These are phyloP conservation scores for Andrena trimmerana DNA, from an alignment of 2,888 invertebrate genomes.

Conservation along the genomic window DNA sequence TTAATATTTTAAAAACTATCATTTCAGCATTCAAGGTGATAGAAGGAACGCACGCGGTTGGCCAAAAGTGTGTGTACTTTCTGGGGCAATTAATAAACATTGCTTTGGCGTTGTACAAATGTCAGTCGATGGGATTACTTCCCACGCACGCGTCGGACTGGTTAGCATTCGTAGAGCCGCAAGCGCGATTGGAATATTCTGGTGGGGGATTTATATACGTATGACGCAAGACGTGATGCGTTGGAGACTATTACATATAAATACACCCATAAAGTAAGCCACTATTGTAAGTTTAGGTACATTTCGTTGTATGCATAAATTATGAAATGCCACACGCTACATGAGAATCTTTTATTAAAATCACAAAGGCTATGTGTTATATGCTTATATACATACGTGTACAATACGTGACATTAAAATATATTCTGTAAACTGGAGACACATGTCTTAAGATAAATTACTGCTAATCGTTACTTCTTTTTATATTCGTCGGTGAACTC, in stretches of 20 bases:
- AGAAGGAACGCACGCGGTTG: constrained; percentile 94
- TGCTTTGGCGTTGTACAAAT: constrained; percentile 97
- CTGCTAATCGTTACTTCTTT: constrained; percentile 83
- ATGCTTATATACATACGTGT: constrained; percentile 29
- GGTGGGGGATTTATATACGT: constrained; percentile 89
- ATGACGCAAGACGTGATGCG: constrained; percentile 77
- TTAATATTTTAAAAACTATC: neutral
- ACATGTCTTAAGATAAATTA: constrained; percentile 30
- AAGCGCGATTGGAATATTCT: constrained; percentile 93
- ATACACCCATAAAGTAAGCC: constrained; percentile 33
- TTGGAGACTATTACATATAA: constrained; percentile 22
- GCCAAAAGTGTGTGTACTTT: constrained; percentile 97
- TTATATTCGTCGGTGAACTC: constrained; percentile 90
- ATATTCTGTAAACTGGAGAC: neutral
- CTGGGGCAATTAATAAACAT: constrained; percentile 97
- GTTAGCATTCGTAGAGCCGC: constrained; percentile 98
- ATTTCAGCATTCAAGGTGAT: constrained; percentile 94
- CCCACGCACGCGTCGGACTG: constrained; percentile 99
- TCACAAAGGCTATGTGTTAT: constrained; percentile 36
- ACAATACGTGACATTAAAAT: constrained; percentile 20
- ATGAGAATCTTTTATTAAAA: constrained; percentile 59
- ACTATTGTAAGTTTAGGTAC: constrained; percentile 39
- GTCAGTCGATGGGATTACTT: constrained; percentile 98
- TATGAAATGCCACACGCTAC: constrained; percentile 27
- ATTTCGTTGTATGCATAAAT: constrained; percentile 25